Percentiles rank a stretch among this genome's conserved stretches.
phyloP scores from a whole-genome alignment of 2,797 vertebrate genomes.

The Otus scops region DNA sequence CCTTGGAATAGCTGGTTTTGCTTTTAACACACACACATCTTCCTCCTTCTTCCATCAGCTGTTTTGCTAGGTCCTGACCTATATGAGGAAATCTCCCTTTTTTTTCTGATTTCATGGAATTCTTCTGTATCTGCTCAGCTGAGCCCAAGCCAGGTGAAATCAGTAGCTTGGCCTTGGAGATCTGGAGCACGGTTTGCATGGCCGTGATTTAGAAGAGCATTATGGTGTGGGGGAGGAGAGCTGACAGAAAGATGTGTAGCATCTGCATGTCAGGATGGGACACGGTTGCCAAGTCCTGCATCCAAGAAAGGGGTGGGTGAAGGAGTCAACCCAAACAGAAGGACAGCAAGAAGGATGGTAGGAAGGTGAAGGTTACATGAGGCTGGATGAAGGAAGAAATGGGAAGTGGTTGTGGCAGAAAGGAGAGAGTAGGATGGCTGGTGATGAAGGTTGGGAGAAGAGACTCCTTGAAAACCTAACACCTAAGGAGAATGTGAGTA shows the following conservation, averaged over 20 bases:
- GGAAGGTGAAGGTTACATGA: neutral
- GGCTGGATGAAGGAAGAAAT: neutral
- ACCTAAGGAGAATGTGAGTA: neutral
- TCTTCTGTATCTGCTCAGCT: neutral
- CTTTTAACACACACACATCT: neutral
- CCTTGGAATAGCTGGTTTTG: neutral
- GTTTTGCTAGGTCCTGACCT: neutral
- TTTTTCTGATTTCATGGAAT: neutral
- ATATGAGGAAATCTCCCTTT: neutral
- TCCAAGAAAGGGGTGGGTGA: neutral
- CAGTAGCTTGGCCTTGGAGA: neutral
- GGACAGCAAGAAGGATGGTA: neutral
- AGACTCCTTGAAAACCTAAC: neutral
- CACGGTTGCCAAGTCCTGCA: neutral
- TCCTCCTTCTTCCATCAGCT: neutral
- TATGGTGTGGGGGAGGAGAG: neutral
- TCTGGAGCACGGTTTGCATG: neutral
- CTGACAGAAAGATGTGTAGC: neutral
- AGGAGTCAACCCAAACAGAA: neutral
- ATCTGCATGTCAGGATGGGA: neutral
- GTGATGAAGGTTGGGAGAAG: neutral
- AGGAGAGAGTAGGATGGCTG: neutral
- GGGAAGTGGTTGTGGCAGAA: neutral
- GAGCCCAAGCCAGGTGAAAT: neutral
- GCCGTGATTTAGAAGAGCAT: neutral